Base-by-base conservation (phyloP, 1,140 invertebrate species). In the Drusus annulatus region DNA sequence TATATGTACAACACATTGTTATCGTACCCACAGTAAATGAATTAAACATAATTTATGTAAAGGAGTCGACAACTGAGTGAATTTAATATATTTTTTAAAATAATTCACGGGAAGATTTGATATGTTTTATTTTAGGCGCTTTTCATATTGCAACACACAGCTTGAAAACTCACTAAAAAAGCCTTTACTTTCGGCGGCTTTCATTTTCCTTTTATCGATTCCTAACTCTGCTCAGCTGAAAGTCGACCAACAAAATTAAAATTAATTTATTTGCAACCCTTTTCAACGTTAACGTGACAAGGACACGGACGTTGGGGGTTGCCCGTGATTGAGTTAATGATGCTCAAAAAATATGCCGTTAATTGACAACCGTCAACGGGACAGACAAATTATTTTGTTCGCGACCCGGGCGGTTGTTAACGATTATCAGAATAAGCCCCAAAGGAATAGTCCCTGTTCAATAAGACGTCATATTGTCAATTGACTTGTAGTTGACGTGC, bases 261-360 rank as follows among this genome's bases (percentile, higher is more conserved):
- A 63, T 36, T 45, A 69, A 69, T 69, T 21, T 63, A 69, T 69
- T 45, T 69, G 10, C 65, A 69, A 69, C 65, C 65, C 31, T 69
- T 69, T 69, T 69, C 28, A 69, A 17, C 16, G 16, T 5, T n/a
- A n/a, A n/a, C n/a, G 28, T 69, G 65, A 50, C 36, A 50, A 21
- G 36, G 36, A 19, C 28, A 36, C 16, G 16, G 16, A 2, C 28
- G 28, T 50, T 45, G 6, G 28, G 65, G 65, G 65, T 4, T 5
- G 16, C 1, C 13, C 8, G 21, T 2, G 65, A 36, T 69, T n/a
- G 28, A 17, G 65, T 69, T 45, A 69, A 45, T 16, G 65, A 69
- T 69, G 65, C 16, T 1, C 31, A 36, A 7, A 69, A 28, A 69
- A 69, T 69, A 16, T 63, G 21, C 60, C 23, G 7, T 63, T 63